Evolutionary conservation across 2,888 invertebrate species (phyloP), one percentile per base, ranked within the genome.

Genomic region (Coelinius sp.): DNA sequence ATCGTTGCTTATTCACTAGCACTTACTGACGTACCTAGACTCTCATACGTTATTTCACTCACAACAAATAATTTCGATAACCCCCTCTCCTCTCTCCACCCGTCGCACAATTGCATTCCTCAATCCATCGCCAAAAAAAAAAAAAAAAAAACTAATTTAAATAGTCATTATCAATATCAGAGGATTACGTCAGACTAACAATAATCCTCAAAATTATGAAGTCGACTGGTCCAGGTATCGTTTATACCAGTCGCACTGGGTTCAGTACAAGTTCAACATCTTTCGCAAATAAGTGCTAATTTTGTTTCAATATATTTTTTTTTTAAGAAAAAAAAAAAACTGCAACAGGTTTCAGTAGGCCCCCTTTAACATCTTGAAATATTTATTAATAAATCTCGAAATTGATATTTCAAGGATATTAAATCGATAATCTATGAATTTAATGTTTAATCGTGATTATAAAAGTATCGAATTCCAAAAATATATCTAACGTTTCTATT

Each of bases 1-100:
- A 85, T 84, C 85, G 82, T 82, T 84, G 81, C 82, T 84, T 84
- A 83, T 85, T 81, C 83, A 81, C 81, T 65, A 65, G 70, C 67
- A 70, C 80, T 75, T 79, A n/a, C 81, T 76, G 20, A 68, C 35
- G 22, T 52, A 68, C 31, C 41, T 10, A 44, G 17, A 7, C 27
- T 38, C 24, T 12, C 20, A 41, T 38, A 22, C 22, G 10, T 27
- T 6, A 24, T 24, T 56, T 49, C 22, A 3, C 49, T 49, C 22
- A 20, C 49, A 49, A 22, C 12, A 22, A 31, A 20, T 2, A 2
- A 49, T 49, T 49, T 20, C 20, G 46, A 20, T 49, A 8, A 1
- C 17, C 14, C 5, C 46, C 46, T 8, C 17, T 49, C n/a, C n/a
- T n/a, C n/a, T n/a, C n/a, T n/a, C n/a, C n/a, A n/a, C n/a, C n/a